These are phyloP conservation scores for Urocyon cinereoargenteus DNA, from an alignment of 2,797 vertebrate species.

Conservation along the genomic window DNA sequence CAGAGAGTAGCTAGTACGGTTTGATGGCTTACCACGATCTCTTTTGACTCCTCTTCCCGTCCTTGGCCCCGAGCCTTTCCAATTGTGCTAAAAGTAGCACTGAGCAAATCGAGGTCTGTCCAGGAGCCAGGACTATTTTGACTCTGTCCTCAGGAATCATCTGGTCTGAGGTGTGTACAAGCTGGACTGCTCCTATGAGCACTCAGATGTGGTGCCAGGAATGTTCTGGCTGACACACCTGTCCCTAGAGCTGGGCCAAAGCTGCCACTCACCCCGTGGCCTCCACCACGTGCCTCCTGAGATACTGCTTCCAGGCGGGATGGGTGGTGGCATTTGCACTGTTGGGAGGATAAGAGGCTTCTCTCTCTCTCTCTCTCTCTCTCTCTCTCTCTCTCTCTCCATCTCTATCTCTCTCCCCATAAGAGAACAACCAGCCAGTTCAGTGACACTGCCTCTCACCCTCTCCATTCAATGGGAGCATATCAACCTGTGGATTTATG, in stretches of 20 bases:
- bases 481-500: not conserved
- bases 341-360: accelerated
- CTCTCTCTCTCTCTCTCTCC: too few species aligned
- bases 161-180: conserved; percentile 29
- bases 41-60: not conserved
- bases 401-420: too few species aligned
- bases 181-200: conserved; percentile 1
- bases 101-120: conserved; percentile 48
- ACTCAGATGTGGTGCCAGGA: conserved; percentile 41
- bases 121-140: conserved; percentile 75
- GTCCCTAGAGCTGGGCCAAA: conserved; percentile 42
- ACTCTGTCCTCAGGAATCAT: conserved; percentile 77
- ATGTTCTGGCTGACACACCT: conserved; percentile 67
- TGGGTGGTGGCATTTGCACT: not conserved
- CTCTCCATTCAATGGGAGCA: not conserved
- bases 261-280: not conserved
- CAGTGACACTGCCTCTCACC: not conserved
- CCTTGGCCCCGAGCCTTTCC: conserved; percentile 56
- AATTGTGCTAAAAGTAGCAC: conserved; percentile 70
- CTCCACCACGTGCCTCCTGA: not conserved
- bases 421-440: not conserved
- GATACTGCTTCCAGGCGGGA: not conserved
- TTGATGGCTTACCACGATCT: not conserved
- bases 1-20: not conserved
- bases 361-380: too few species aligned